Percentiles rank a stretch among this genome's conserved stretches.
Conservation (phyloP, 1,140 invertebrate genomes). For the Drosophila bipectinata region DNA sequence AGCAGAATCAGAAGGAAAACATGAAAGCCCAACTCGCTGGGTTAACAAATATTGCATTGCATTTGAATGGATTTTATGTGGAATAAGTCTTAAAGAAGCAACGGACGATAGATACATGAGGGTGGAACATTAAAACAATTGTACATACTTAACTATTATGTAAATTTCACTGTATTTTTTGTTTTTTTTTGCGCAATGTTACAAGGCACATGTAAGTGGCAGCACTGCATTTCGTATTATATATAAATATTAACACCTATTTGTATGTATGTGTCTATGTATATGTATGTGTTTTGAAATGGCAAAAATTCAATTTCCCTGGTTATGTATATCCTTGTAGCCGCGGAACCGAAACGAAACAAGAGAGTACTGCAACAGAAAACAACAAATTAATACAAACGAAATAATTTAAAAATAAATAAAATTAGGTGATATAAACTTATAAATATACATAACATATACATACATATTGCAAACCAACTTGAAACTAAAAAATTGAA, state of each 20-base stretch:
- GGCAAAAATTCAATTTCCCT: conserved; percentile 30
- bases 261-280: conserved; percentile 17
- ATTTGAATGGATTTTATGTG: conserved; percentile 56
- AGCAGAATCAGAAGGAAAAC: conserved; percentile 4
- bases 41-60: conserved; percentile 51
- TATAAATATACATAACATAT: conserved; percentile 46
- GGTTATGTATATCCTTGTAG: conserved; percentile 6
- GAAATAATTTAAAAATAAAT: conserved; percentile 40
- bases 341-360: neutral
- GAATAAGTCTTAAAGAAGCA: conserved; percentile 33
- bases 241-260: conserved; percentile 12
- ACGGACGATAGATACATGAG: conserved; percentile 4
- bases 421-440: conserved; percentile 52
- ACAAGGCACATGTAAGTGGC: conserved; percentile 60
- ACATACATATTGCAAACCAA: conserved; percentile 28
- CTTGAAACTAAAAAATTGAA: conserved; percentile 15
- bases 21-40: conserved; percentile 19
- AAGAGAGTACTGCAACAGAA: conserved; percentile 4
- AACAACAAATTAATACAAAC: neutral
- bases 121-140: conserved; percentile 39
- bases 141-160: conserved; percentile 80
- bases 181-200: conserved; percentile 59
- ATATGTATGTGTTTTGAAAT: conserved; percentile 13
- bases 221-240: conserved; percentile 67
- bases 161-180: conserved; percentile 73